Evolutionary conservation across 2,797 vertebrate species (phyloP), one percentile per base, ranked within the genome.

Genomic region (Hoplostethus atlanticus): DNA sequence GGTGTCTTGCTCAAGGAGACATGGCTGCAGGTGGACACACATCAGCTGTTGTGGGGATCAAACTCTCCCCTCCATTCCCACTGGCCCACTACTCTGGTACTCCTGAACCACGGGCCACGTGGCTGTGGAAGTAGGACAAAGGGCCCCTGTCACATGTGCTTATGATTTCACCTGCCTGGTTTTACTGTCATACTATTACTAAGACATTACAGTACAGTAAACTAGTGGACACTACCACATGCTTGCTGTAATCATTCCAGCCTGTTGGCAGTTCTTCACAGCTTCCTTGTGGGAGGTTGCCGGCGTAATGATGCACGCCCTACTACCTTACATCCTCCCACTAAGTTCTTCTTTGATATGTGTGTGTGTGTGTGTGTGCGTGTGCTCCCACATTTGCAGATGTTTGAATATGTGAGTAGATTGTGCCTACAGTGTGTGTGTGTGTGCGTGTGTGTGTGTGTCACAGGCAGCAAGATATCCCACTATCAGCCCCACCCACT

Each of bases 191-290:
- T 59, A 28, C 16, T 42, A 46, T 64, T 15, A 63, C 52, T 40
- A 11, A 50, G 59, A 60, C 66, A 57, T 54, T 25, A 65, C 40
- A 62, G 25, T 42, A 38, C 66, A 63, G 47, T 25, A 44, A 55
- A 59, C 57, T 30, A 9, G 77, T 44, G 60, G 64, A 40, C 56
- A n/a, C 28, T 58, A 6, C 59, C 51, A 3, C 16, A 15, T 50
- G 60, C 44, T 68, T 13, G 11, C n/a, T 55, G 60, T 68, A 77
- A 85, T 84, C 34, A 59, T 31, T 71, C 8, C 51, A 59, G 44
- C 66, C 63, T 70, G 51, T 44, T 73, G 61, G 62, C 64, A 48
- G 2, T 38, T n/a, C 54, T 70, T 52, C 40, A 16, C 2, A 21
- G 6, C 44, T 51, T 73, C 69, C n/a, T 12, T 25, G 51, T 34